Conservation (phyloP, 2,797 vertebrate genomes). For the Sciaenops ocellatus region DNA sequence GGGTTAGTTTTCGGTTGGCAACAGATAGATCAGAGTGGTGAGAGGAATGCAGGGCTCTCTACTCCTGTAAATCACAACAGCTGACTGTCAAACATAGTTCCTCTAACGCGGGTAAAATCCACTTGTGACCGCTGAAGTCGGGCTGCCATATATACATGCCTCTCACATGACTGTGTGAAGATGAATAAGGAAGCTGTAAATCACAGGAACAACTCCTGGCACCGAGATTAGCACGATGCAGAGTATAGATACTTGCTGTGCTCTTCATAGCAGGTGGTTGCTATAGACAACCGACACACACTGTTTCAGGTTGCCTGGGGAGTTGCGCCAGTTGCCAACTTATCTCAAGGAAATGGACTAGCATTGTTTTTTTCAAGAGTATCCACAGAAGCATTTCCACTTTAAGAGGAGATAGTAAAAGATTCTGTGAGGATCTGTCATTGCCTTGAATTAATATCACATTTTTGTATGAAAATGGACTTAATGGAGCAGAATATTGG, state of each 20-base stretch:
- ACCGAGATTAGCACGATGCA: constrained; percentile 44
- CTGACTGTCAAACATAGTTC: constrained; percentile 78
- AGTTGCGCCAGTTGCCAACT: constrained; percentile 30
- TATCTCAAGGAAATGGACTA: background rate
- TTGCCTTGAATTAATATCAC: background rate
- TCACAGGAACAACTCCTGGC: constrained; percentile 24
- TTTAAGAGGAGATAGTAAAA: background rate
- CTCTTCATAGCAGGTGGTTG: constrained; percentile 55
- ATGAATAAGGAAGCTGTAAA: constrained; percentile 68
- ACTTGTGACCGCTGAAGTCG: constrained; percentile 43
- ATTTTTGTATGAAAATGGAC: constrained; percentile 2
- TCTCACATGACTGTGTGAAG: constrained; percentile 57
- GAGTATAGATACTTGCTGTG: constrained; percentile 46
- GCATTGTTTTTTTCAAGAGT: background rate
- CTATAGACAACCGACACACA: constrained; percentile 19
- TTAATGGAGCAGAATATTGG: background rate
- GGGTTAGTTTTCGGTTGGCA: constrained; percentile 5
- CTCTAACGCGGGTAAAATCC: constrained; percentile 64
- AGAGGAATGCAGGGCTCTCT: constrained; percentile 44
- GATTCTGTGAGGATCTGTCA: background rate
- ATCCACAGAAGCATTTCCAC: background rate
- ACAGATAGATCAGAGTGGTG: constrained; percentile 38
- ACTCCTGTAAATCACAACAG: constrained; percentile 68
- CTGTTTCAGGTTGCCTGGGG: constrained; percentile 30
- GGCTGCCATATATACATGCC: constrained; percentile 37